Evolutionary conservation across 2,888 invertebrate genomes (phyloP), one percentile per base, ranked within the genome.

Genomic region (Campaea margaritaria): DNA sequence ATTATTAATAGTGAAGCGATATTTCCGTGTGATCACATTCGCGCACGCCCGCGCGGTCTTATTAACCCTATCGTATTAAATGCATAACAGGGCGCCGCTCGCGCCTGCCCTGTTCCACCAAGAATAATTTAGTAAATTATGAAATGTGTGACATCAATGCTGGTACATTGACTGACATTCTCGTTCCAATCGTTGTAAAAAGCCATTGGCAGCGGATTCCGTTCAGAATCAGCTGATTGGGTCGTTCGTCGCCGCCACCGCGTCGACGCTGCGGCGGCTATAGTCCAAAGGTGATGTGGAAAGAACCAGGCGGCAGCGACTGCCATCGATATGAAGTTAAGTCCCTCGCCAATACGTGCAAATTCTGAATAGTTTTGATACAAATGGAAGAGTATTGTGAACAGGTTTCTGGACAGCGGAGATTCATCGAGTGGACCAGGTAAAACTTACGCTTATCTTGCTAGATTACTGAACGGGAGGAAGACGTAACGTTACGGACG

Each of bases 101-200:
- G 62, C 78, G 74, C 74, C 70, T 72, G 78, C 76, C 81, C 72
- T 81, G 74, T 71, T 72, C 70, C 53, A 51, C 41, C 47, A 49
- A 60, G 39, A 62, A 63, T 81, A 81, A 82, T 86, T 86, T 83
- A 82, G 70, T 69, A 21, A 38, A 31, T 36, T 70, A 70, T 72
- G 83, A 85, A 89, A 89, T 90, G 84, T 85, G 71, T 71, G 69
- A 71, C 74, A 74, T 83, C 87, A 87, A 89, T 88, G 87, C 80
- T 58, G 39, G 52, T 60, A 75, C 89, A 89, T 89, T 88, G 85
- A 80, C 81, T 75, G 72, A 84, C 89, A 90, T 90, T 89, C 83
- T 81, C 58, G 72, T 83, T 84, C 31, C 85, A 82, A 70, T 74
- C 64, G 67, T 61, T 73, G 70, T 67, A 73, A 71, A 68, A 76